A percentile compares a stretch with the other conserved stretches of the same genome.
Conservation (phyloP, 1,140 invertebrate genomes). For the Zaprionus nigranus region DNA sequence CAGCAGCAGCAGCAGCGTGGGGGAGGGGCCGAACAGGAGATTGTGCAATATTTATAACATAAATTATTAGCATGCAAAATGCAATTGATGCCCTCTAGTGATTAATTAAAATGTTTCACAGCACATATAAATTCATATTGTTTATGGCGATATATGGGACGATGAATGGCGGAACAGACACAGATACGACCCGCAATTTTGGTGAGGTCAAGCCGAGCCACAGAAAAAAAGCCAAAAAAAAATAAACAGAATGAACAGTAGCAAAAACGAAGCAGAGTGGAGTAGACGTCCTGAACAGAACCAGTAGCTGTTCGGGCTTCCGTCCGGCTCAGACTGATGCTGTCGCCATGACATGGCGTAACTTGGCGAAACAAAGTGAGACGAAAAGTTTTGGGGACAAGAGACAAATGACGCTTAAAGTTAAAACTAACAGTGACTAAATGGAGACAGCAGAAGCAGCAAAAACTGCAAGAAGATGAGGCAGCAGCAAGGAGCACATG, state of each 20-base stretch:
- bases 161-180: conserved; percentile 10
- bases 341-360: conserved; percentile 66
- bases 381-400: conserved; percentile 63
- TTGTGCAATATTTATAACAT: conserved; percentile 74
- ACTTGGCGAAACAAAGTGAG: conserved; percentile 79
- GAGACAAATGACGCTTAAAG: conserved; percentile 78
- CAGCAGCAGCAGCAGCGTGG: not conserved
- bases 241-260: not conserved
- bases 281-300: too few relatives aligned
- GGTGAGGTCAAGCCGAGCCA: conserved; percentile 44
- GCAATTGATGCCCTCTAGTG: conserved; percentile 81
- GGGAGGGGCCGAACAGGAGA: conserved; percentile 30
- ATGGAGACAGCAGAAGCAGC: conserved; percentile 63
- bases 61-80: conserved; percentile 81
- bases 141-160: conserved; percentile 56
- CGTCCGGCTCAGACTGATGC: conserved; percentile 28
- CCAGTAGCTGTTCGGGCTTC: conserved; percentile 4
- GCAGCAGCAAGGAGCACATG: conserved; percentile 39
- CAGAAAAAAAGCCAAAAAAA: not conserved
- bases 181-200: conserved; percentile 33
- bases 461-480: conserved; percentile 20
- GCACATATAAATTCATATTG: conserved; percentile 78
- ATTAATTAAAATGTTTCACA: conserved; percentile 81
- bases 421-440: conserved; percentile 82
- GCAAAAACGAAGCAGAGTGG: too few relatives aligned